Conservation (phyloP, 64 coral and sea anemone species). For the Pocillopora verrucosa region DNA sequence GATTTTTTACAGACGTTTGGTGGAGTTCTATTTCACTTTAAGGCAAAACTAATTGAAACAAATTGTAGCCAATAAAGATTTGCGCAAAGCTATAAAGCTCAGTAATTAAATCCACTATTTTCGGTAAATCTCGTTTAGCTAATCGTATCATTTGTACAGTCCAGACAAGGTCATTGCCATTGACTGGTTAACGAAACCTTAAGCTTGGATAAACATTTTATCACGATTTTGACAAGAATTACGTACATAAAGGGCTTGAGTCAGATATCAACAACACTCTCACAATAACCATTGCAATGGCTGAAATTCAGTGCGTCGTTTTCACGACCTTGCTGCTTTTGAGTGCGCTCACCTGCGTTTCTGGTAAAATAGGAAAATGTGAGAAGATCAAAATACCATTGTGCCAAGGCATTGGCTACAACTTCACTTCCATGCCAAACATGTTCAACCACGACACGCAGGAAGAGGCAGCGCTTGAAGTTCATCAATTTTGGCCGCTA, state of each 20-base stretch:
- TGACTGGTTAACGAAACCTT: too few species aligned
- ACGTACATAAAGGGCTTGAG: neutral
- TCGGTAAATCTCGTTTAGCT: too few species aligned
- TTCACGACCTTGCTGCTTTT: neutral
- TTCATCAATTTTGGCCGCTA: conserved; percentile 38
- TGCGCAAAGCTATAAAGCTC: too few species aligned
- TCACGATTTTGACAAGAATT: too few species aligned
- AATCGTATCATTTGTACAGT: too few species aligned
- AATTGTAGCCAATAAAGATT: too few species aligned
- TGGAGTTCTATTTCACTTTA: too few species aligned
- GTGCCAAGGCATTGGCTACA: conserved; percentile 53
- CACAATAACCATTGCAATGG: neutral
- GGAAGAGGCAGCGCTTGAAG: conserved; percentile 3
- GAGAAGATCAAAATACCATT: conserved; percentile 31
- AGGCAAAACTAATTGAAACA: too few species aligned
- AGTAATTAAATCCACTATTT: too few species aligned
- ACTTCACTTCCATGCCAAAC: conserved; percentile 59
- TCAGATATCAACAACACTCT: neutral
- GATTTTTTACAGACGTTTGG: too few species aligned
- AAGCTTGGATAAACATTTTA: too few species aligned
- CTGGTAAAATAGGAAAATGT: conserved; percentile 15
- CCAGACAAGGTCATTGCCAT: too few species aligned
- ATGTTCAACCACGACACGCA: conserved; percentile 48
- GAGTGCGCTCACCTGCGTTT: neutral
- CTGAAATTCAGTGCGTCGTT: neutral